Evolutionary conservation across 2,113 vertebrate species (phyloP).

Genomic region (Gobio gobio): DNA sequence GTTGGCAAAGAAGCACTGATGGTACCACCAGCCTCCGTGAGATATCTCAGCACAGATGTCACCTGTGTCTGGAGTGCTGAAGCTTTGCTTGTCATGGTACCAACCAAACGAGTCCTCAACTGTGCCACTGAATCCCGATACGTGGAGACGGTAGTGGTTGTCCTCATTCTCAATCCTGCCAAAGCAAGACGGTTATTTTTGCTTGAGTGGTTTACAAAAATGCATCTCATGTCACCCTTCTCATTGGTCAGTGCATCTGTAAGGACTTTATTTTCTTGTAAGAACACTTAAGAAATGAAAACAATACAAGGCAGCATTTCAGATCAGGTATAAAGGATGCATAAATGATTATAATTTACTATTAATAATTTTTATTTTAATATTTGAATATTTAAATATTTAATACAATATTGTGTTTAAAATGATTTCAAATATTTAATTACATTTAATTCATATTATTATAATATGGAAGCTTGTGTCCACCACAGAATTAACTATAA

Average conservation of each 20-base stretch:
- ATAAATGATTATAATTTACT: not conserved
- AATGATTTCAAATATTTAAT: not conserved
- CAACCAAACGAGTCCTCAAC: constrained; percentile 86
- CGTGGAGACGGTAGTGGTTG: constrained; percentile 83
- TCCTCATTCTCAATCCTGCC: constrained; percentile 82
- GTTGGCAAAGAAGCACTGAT: constrained; percentile 89
- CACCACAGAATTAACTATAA: too few species aligned
- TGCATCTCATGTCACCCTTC: too few species aligned
- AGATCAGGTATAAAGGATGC: too few species aligned
- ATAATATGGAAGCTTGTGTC: too few species aligned
- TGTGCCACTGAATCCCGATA: constrained; percentile 83
- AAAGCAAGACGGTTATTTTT: not conserved
- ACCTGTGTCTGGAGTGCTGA: constrained; percentile 85
- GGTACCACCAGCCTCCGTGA: constrained; percentile 89
- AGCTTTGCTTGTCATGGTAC: constrained; percentile 88
- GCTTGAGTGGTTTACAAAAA: not conserved
- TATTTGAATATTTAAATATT: not conserved
- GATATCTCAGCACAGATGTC: constrained; percentile 88
- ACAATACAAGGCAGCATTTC: too few species aligned
- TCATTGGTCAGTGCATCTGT: too few species aligned
- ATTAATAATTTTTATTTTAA: not conserved
- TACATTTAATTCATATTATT: not conserved
- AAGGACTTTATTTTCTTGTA: not conserved
- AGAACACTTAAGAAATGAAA: not conserved
- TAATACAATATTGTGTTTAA: not conserved